Base-by-base conservation (phyloP, 2,888 invertebrate genomes). In the Andrena minutula region DNA sequence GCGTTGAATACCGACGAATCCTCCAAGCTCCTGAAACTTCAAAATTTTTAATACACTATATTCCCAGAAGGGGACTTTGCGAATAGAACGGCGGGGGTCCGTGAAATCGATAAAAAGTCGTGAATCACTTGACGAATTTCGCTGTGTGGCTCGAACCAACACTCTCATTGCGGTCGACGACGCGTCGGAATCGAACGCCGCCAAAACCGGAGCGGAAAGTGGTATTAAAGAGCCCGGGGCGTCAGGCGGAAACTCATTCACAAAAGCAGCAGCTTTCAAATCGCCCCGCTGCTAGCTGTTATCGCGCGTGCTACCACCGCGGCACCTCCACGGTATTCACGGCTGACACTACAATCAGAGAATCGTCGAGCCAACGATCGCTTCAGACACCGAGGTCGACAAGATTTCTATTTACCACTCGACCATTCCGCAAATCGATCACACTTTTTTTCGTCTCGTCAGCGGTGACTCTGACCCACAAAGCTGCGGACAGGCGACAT, bases 201-300 rank as follows among this genome's bases (percentile, higher is more conserved):
- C 32, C 71, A 20, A 49, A 78, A 56, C n/a, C 10, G 20, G 26
- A 20, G 3, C 16, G 35, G 61, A 30, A 68, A 71, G 28, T 51
- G 72, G 78, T 73, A 80, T 80, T 80, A 73, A 72, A 80, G 72
- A 35, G 78, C 78, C 80, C 58, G 68, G 16, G 80, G 80, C 78
- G 71, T 49, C 49, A 28, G 23, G 28, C 64, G 56, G 71, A 58
- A 68, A 68, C 63, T 56, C 72, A 61, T 63, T 63, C 71, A 53
- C 72, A 65, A 63, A 58, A 35, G 58, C 69, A 70, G 75, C 64
- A 32, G 28, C n/a, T 60, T 30, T 68, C 70, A 65, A 75, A 75
- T 79, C 79, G 58, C 47, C 26, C 16, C 16, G 28, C 35, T n/a
- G 26, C 41, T 20, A 30, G 49, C 51, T 68, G 68, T 20, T 35